Conservation (phyloP, 2,113 vertebrate species). For the Theropithecus gelada region DNA sequence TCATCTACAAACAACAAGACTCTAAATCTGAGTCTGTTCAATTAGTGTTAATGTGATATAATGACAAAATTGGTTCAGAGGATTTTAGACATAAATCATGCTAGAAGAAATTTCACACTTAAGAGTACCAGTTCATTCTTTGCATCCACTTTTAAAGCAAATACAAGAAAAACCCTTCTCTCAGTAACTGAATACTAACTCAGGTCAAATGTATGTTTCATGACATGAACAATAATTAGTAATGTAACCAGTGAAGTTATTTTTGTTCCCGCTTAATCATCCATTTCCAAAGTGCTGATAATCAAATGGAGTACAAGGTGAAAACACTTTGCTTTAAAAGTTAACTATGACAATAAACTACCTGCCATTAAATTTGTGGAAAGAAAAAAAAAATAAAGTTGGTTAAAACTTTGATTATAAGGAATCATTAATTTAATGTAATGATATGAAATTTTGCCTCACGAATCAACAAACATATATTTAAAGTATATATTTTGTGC, state of each 20-base stretch:
- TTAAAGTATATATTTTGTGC: background rate
- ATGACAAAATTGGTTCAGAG: conserved; percentile 54
- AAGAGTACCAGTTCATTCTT: background rate
- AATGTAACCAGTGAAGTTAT: background rate
- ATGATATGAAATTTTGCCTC: background rate
- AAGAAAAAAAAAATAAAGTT: background rate
- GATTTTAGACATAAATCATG: conserved; percentile 53
- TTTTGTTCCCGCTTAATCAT: background rate
- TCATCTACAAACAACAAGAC: conserved; percentile 58
- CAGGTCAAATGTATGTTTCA: background rate
- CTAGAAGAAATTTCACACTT: background rate
- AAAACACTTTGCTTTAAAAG: background rate
- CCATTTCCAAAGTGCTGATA: background rate
- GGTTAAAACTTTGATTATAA: background rate
- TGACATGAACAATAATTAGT: background rate
- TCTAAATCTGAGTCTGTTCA: conserved; percentile 49
- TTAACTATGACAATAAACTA: background rate
- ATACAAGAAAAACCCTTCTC: background rate
- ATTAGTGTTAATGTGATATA: conserved; percentile 56
- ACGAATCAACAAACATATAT: background rate
- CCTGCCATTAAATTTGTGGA: background rate
- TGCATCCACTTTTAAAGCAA: background rate
- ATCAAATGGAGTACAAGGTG: background rate
- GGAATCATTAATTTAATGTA: background rate
- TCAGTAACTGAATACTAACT: background rate